Evolutionary conservation across 2,888 invertebrate genomes (phyloP).

Genomic region (Hypena proboscidalis): DNA sequence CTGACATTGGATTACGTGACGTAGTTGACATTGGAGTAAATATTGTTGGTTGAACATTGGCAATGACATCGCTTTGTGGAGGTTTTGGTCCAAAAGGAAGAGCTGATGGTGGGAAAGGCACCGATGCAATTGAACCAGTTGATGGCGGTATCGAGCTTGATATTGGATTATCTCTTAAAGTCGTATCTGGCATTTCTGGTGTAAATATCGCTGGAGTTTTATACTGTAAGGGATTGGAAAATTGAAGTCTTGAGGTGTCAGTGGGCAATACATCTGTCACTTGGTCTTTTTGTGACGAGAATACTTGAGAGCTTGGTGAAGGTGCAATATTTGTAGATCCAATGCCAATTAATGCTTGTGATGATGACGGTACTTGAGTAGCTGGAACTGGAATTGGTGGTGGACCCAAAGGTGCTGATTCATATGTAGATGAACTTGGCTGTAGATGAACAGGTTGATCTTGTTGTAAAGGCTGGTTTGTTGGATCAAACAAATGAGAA

Average conservation of each 20-base stretch:
- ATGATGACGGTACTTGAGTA: conserved; percentile 8
- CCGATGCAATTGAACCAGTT: not conserved
- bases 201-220: conserved; percentile 10
- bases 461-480: conserved; percentile 6
- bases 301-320: conserved; percentile 7
- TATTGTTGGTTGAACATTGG: conserved; percentile 6
- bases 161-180: not conserved
- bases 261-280: not conserved
- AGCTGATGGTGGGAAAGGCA: not conserved
- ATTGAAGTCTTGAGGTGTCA: conserved; percentile 14
- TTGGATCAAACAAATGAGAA: conserved; percentile 11
- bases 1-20: conserved; percentile 14
- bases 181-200: not conserved
- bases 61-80: not conserved
- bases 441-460: no score
- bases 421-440: not conserved
- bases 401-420: conserved; percentile 6
- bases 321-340: conserved; percentile 11
- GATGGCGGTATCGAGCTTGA: not conserved
- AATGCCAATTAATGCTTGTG: conserved; percentile 16
- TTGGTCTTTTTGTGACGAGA: conserved; percentile 1
- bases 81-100: conserved; percentile 11
- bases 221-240: conserved; percentile 1
- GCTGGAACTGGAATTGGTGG: conserved; percentile 1
- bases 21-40: conserved; percentile 4